Base-by-base conservation (phyloP, 1,140 invertebrate species). In the Pseudomyrmex gracilis region DNA sequence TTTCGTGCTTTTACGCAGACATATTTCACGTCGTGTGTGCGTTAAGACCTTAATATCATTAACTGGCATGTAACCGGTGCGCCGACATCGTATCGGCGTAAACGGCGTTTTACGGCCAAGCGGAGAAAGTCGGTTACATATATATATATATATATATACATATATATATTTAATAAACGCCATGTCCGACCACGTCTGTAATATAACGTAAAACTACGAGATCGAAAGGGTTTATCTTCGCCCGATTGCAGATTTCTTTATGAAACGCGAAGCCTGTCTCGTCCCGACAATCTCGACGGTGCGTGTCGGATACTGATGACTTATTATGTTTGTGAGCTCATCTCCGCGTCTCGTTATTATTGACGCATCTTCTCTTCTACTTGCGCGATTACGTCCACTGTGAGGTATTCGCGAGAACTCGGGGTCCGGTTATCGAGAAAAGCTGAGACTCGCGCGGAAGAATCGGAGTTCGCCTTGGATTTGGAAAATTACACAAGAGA, bases 101-200 rank as follows among this genome's bases (percentile, higher is more conserved):
- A 71, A 80, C 15, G 57, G 3, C 53, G 76, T 45, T 80, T 80
- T 80, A 71, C 76, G 66, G 47, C 12, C 74, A 13, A 34, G 17
- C 8, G 61, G 76, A 80, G 76, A 80, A 80, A 80, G 76, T 80
- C 53, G 76, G 76, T 80, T 80, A 80, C 66, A 80, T 60, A 5
- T 34, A 34, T 7, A 7, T 34, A 34, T 34, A 34, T 34, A 34
- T 7, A 34, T 34, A 34, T n/a, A n/a, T n/a, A n/a, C n/a, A n/a
- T n/a, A 34, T 34, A 34, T 34, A 71, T 70, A 70, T 58, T 71
- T 80, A 80, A 78, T 80, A 80, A 58, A 47, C 53, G 63, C 58
- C 58, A 24, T 34, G 58, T 47, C 10, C 17, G 24, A 20, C 22
- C n/a, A 34, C 5, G 34, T 34, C 34, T 4, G 34, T 34, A 34